Evolutionary conservation across 2,888 invertebrate species (phyloP), one percentile per base, ranked within the genome.

Genomic region (Ditylenchus weischeri): DNA sequence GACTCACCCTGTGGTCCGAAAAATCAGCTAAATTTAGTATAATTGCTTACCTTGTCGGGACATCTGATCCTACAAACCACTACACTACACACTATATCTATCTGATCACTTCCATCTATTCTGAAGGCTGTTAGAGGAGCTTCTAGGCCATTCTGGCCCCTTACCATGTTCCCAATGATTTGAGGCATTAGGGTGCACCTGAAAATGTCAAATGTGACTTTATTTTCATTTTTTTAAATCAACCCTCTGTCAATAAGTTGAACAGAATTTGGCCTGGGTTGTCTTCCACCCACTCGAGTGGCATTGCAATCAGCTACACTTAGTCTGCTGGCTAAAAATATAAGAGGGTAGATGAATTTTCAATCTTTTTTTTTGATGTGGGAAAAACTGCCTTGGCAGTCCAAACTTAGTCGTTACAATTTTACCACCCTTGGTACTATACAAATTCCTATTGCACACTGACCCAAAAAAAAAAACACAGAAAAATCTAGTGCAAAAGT

Each of bases 91-190:
- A 69, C 71, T 58, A 80, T 78, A 58, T 79, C 77, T 48, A 78
- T 72, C 60, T 82, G 79, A 57, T 79, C 79, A 23, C 75, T 74
- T 43, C 82, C 82, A 63, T 82, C 82, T 50, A 82, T 78, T 63
- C 82, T 62, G 65, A 82, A 82, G 5, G 83, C 82, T 11, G 72
- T 76, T n/a, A 82, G 65, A 11, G 78, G 72, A 2, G 80, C 78
- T 49, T 80, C 75, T 71, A 83, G 73, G 29, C 79, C 77, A 36
- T 65, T 62, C 15, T 69, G 23, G 0, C 69, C 70, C 15, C 75
- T 57, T 21, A 60, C 58, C 74, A 82, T 79, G 29, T 78, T 72
- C 5, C 78, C 76, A 72, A 82, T 79, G 10, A 82, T 73, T 23
- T 78, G 78, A 11, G 80, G 78, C 66, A 82, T 70, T 36, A 81